Conservation (phyloP, 37 sponge, comb jelly and placozoan species). For the Lycopodina hypogea region DNA sequence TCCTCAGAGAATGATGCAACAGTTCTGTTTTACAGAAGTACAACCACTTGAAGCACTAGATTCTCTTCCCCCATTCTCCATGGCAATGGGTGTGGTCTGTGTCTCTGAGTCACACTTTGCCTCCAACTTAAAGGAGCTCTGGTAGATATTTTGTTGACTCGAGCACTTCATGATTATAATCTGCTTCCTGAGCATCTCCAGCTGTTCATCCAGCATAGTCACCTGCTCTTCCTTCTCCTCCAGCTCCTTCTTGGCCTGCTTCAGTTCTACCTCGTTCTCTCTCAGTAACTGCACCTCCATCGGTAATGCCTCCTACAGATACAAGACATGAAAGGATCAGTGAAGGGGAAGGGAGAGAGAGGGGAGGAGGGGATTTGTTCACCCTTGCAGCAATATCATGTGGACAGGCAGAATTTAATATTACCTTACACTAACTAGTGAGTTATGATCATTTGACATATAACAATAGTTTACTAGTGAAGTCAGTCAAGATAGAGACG, state of each 20-base stretch:
- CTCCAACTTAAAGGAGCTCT: neutral
- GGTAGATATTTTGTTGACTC: neutral
- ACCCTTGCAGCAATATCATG: neutral
- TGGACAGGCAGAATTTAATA: neutral
- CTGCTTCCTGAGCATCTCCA: constrained; percentile 35
- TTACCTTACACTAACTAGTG: neutral
- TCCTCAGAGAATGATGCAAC: constrained; percentile 6
- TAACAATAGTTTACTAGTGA: no score
- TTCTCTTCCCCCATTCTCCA: neutral
- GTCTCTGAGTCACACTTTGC: constrained; percentile 2
- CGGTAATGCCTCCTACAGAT: constrained; percentile 32
- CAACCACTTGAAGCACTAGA: neutral
- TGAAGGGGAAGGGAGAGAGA: neutral
- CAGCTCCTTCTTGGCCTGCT: constrained; percentile 1
- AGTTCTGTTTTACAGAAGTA: neutral
- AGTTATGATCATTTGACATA: no score
- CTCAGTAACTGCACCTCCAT: constrained; percentile 28
- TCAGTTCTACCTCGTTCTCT: constrained; percentile 23
- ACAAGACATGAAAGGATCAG: neutral
- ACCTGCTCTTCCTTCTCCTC: constrained; percentile 30
- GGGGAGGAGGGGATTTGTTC: neutral
- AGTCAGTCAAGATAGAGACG: no score
- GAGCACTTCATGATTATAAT: constrained; percentile 11
- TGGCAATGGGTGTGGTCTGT: neutral
- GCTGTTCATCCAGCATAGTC: neutral